Percentiles rank a stretch among this genome's conserved stretches.
Conservation (phyloP, 2,113 vertebrate genomes). For the Gambusia affinis region DNA sequence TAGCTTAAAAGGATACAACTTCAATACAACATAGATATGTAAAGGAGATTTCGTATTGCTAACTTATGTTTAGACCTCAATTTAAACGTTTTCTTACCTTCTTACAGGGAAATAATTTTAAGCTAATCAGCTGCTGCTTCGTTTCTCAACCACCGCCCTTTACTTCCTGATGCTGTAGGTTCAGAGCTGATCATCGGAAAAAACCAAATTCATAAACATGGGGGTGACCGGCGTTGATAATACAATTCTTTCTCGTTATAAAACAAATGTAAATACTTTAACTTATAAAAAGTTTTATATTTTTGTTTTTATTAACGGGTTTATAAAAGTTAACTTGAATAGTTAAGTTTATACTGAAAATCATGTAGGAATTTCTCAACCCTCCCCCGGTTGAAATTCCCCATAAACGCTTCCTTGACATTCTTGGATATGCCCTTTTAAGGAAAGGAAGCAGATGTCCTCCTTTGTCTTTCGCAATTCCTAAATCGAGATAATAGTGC, state of each 20-base stretch:
- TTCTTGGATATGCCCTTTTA: constrained; percentile 77
- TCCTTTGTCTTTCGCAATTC: constrained; percentile 23
- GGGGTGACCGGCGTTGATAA: background rate
- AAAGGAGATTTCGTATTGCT: accelerated
- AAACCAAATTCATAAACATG: constrained; percentile 50
- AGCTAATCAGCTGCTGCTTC: constrained; percentile 28
- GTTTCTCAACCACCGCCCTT: constrained; percentile 82
- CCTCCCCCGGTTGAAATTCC: constrained; percentile 7
- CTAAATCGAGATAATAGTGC: background rate
- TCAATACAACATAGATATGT: accelerated
- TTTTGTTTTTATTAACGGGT: accelerated
- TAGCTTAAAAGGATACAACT: accelerated
- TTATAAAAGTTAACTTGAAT: background rate
- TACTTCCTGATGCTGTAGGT: constrained; percentile 76
- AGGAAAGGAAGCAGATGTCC: constrained; percentile 55
- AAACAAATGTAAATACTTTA: accelerated
- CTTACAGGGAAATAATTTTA: constrained; percentile 19
- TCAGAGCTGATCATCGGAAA: constrained; percentile 51
- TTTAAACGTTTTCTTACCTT: constrained; percentile 58
- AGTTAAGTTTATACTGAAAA: background rate
- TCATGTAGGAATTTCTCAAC: accelerated
- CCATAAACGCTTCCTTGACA: constrained; percentile 47
- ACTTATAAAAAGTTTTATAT: accelerated
- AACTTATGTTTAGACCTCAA: background rate
- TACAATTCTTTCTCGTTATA: background rate